These are phyloP conservation scores for Rhodophaea formosa DNA, from an alignment of 2,888 invertebrate genomes.

Conservation along the genomic window DNA sequence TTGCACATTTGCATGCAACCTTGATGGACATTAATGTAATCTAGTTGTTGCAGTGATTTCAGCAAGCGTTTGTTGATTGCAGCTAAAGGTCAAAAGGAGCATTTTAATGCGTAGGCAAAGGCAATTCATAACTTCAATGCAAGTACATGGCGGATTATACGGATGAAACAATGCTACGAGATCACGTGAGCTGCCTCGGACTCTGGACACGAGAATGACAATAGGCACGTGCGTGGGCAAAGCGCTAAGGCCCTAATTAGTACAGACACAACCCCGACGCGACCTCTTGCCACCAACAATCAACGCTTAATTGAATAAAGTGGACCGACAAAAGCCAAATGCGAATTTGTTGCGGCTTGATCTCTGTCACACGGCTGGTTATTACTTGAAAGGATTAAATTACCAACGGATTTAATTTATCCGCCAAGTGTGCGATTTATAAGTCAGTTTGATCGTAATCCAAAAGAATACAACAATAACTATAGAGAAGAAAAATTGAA, in stretches of 20 bases:
- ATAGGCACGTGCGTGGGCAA: constrained; percentile 66
- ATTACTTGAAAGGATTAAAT: constrained; percentile 22
- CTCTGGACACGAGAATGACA: constrained; percentile 44
- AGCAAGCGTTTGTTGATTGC: constrained; percentile 34
- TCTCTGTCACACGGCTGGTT: constrained; percentile 24
- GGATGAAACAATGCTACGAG: constrained; percentile 23
- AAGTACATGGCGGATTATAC: constrained; percentile 12
- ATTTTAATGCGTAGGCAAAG: background rate
- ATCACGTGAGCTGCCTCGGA: constrained; percentile 36
- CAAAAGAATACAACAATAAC: constrained; percentile 7
- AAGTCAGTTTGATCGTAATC: background rate
- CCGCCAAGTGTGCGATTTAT: constrained; percentile 8
- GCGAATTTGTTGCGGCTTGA: constrained; percentile 52
- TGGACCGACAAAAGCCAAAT: constrained; percentile 60
- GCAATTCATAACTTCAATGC: background rate
- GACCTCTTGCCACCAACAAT: constrained; percentile 73
- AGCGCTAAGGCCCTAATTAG: constrained; percentile 68
- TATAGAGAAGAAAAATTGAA: constrained; percentile 27
- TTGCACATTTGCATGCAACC: constrained; percentile 55
- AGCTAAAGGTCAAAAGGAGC: constrained; percentile 18
- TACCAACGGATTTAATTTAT: constrained; percentile 8
- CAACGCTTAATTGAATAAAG: constrained; percentile 74
- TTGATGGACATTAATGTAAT: constrained; percentile 50
- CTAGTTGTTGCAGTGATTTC: constrained; percentile 54
- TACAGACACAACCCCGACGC: constrained; percentile 67